phyloP scores from a whole-genome alignment of 2,797 vertebrate species.

The Sciurus vulgaris region DNA sequence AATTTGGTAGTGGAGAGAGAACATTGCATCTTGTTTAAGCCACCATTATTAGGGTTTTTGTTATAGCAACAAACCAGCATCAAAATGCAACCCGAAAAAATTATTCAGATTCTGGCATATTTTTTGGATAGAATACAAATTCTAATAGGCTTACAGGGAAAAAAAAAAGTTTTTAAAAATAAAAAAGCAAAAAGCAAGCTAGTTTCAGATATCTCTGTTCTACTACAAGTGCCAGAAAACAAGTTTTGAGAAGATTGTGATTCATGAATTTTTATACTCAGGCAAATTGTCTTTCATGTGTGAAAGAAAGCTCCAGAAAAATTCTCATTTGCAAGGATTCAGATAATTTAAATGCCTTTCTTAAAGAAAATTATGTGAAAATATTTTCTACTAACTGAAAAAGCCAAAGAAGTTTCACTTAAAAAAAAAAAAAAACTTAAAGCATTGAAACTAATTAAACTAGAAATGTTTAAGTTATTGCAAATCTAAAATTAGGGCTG shows the following conservation, averaged over 20 bases:
- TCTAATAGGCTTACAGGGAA: neutral
- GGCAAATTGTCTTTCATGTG: neutral
- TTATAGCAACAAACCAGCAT: neutral
- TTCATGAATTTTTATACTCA: neutral
- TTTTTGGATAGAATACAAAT: neutral
- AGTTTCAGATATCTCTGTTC: neutral
- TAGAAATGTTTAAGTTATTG: neutral
- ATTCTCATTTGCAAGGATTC: slow-evolving; percentile 6
- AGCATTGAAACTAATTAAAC: neutral
- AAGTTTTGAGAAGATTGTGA: neutral
- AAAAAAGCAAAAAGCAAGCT: slow-evolving; percentile 33
- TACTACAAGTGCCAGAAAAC: neutral
- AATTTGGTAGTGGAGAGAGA: neutral
- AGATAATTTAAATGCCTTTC: neutral
- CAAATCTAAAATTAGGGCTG: neutral
- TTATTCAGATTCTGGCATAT: neutral
- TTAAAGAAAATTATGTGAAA: slow-evolving; percentile 41
- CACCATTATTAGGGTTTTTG: neutral
- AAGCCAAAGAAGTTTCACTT: neutral
- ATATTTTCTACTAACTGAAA: neutral
- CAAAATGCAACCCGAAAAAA: neutral
- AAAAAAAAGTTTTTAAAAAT: neutral
- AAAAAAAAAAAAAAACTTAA: slow-evolving; percentile 10
- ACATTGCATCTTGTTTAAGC: neutral
- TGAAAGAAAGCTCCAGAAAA: neutral